These are phyloP conservation scores for Iselma pallidipennis DNA, from an alignment of 2,888 invertebrate genomes.

Conservation along the genomic window DNA sequence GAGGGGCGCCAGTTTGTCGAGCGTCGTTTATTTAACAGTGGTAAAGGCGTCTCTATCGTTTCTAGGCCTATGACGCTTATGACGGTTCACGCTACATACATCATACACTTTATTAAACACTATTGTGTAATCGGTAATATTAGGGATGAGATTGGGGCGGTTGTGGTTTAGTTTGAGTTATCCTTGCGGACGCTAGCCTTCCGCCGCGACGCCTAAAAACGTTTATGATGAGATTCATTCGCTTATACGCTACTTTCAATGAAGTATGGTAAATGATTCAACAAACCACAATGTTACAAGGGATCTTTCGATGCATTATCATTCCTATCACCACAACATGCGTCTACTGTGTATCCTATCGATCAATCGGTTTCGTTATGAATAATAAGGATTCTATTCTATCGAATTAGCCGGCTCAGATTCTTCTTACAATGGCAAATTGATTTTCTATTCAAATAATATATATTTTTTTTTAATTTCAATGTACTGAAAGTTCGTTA, in stretches of 20 bases:
- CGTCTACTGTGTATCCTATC: constrained; percentile 11
- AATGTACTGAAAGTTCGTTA: background rate
- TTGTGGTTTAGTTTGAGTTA: constrained; percentile 6
- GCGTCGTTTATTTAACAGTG: constrained; percentile 27
- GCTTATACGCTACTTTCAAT: constrained; percentile 18
- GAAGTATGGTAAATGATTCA: constrained; percentile 14
- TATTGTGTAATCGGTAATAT: constrained; percentile 33
- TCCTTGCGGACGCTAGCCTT: constrained; percentile 5
- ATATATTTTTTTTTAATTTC: too few species aligned
- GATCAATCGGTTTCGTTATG: constrained; percentile 13
- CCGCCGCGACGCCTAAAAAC: constrained; percentile 8
- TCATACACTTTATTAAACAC: constrained; percentile 37
- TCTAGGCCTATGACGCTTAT: constrained; percentile 21
- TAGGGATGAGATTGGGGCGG: constrained; percentile 19
- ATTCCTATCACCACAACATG: constrained; percentile 18
- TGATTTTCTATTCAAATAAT: background rate
- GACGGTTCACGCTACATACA: constrained; percentile 35
- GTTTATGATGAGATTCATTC: constrained; percentile 11
- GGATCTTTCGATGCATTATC: constrained; percentile 13
- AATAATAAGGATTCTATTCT: constrained; percentile 7
- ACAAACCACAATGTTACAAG: constrained; percentile 11
- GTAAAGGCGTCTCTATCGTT: constrained; percentile 23
- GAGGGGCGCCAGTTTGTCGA: constrained; percentile 30
- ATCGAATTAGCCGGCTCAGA: background rate
- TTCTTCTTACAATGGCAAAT: background rate